Evolutionary conservation across 2,888 invertebrate species (phyloP).

Genomic region (Phragmatobia fuliginosa): DNA sequence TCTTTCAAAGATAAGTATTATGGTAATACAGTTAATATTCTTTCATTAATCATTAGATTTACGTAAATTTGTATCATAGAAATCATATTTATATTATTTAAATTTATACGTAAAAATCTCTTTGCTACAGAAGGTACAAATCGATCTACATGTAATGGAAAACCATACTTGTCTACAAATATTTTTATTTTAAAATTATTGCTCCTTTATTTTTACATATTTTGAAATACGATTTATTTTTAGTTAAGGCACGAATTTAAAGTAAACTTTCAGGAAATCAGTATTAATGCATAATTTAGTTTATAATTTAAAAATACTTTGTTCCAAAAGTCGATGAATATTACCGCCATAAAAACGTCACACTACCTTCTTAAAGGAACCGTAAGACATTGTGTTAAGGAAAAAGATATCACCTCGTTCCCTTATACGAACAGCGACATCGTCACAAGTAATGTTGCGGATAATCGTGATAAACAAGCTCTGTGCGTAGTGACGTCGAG

Average conservation of each 20-base stretch:
- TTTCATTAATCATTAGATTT: too few relatives aligned
- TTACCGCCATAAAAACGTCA: slow-evolving; percentile 39
- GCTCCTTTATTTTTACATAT: too few relatives aligned
- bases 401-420: slow-evolving; percentile 53
- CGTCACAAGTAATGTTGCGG: slow-evolving; percentile 48
- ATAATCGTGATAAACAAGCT: slow-evolving; percentile 52
- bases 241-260: not conserved
- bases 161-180: too few relatives aligned
- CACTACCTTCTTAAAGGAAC: slow-evolving; percentile 39
- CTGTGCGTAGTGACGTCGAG: slow-evolving; percentile 30
- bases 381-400: slow-evolving; percentile 42
- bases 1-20: too few relatives aligned
- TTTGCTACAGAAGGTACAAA: too few relatives aligned
- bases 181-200: not conserved
- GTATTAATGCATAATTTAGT: not conserved
- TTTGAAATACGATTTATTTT: not conserved
- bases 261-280: not conserved
- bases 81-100: too few relatives aligned
- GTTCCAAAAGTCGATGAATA: slow-evolving; percentile 29
- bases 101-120: too few relatives aligned
- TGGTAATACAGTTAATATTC: too few relatives aligned
- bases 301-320: slow-evolving; percentile 14
- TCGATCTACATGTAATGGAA: too few relatives aligned
- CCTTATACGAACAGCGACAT: slow-evolving; percentile 52
- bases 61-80: too few relatives aligned